Conservation (phyloP, 1,140 invertebrate species). For the Drosophila grimshawi region DNA sequence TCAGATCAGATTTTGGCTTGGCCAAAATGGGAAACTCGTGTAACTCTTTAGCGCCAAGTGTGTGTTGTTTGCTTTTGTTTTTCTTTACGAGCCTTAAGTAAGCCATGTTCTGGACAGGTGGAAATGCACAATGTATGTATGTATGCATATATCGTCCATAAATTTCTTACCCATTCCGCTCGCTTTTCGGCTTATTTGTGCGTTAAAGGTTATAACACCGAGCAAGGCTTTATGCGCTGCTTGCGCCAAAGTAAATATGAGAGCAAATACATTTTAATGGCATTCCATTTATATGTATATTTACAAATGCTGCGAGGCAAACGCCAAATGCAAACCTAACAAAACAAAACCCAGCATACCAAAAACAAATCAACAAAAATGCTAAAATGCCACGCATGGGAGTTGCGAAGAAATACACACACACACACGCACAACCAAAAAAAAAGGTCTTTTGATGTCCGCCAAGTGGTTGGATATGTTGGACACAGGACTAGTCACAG, state of each 20-base stretch:
- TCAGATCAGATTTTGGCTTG: conserved; percentile 1
- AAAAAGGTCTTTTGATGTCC: conserved; percentile 66
- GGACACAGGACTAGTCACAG: conserved; percentile 25
- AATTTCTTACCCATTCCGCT: conserved; percentile 6
- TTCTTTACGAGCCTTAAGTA: conserved; percentile 2
- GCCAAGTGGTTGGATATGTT: conserved; percentile 70
- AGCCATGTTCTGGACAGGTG: conserved; percentile 3
- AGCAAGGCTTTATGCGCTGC: conserved; percentile 28
- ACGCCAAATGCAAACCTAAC: conserved; percentile 49
- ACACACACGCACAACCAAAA: background rate
- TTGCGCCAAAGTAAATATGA: conserved; percentile 72
- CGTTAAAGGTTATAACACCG: conserved; percentile 71
- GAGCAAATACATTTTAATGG: conserved; percentile 80
- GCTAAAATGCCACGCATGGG: conserved; percentile 55
- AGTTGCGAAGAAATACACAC: conserved; percentile 23
- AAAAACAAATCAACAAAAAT: conserved; percentile 70
- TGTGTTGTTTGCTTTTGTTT: background rate
- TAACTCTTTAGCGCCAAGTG: conserved; percentile 1
- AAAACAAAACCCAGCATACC: conserved; percentile 60
- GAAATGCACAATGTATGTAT: conserved; percentile 6
- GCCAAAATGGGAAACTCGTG: conserved; percentile 68
- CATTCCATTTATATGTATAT: conserved; percentile 63
- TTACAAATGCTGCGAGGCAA: conserved; percentile 56
- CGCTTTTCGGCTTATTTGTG: conserved; percentile 65
- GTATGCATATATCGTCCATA: background rate